These are phyloP conservation scores for Pristionchus fissidentatus DNA, from an alignment of 2,888 invertebrate genomes.

Conservation along the genomic window DNA sequence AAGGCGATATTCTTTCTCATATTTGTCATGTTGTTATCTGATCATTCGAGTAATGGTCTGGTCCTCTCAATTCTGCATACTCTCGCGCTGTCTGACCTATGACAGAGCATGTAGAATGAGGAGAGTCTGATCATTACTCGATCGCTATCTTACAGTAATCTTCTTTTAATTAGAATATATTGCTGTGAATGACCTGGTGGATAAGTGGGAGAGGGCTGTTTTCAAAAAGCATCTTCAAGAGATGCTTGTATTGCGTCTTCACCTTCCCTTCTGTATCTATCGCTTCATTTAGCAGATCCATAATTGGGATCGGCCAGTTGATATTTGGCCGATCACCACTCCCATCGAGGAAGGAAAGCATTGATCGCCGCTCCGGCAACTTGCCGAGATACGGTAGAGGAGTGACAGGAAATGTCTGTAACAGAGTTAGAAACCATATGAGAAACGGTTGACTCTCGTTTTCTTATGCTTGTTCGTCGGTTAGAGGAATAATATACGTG, in stretches of 20 bases:
- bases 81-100: too few relatives aligned
- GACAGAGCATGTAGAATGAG: too few relatives aligned
- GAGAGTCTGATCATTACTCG: too few relatives aligned
- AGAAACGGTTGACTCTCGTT: too few relatives aligned
- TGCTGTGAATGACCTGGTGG: slow-evolving; percentile 3
- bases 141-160: too few relatives aligned
- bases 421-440: too few relatives aligned
- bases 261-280: background rate
- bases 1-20: too few relatives aligned
- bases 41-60: too few relatives aligned
- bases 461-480: too few relatives aligned
- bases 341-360: background rate
- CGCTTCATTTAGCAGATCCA: background rate
- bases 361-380: background rate
- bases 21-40: too few relatives aligned
- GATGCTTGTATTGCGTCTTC: background rate
- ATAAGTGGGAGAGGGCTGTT: slow-evolving; percentile 15
- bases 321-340: background rate
- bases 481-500: too few relatives aligned
- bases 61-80: too few relatives aligned
- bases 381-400: slow-evolving; percentile 19
- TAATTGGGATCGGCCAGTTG: background rate
- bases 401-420: background rate
- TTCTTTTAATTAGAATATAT: background rate
- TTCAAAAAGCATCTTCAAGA: background rate